Conservation (phyloP, 2,113 vertebrate genomes). For the Marmota monax region DNA sequence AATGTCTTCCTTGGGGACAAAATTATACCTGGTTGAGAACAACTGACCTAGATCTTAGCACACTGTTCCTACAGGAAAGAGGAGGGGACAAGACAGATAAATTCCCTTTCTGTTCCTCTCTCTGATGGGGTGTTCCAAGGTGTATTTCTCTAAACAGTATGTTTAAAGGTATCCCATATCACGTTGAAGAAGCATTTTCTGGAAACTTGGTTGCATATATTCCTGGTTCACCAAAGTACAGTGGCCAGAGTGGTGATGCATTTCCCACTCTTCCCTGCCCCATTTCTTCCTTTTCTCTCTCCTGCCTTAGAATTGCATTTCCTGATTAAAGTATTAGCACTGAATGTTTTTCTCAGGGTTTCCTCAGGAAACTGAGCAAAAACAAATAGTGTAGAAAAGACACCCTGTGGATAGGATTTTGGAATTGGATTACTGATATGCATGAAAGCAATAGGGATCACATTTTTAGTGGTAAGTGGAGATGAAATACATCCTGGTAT, state of each 20-base stretch:
- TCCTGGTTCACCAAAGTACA: background rate
- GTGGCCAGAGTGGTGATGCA: background rate
- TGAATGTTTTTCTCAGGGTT: background rate
- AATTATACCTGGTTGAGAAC: background rate
- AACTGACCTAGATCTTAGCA: background rate
- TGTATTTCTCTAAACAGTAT: background rate
- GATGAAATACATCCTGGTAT: background rate
- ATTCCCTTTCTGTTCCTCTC: background rate
- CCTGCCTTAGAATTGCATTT: background rate
- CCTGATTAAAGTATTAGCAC: background rate
- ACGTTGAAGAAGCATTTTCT: background rate
- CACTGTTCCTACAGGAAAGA: background rate
- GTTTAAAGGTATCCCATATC: background rate
- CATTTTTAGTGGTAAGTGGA: background rate
- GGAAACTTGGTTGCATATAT: background rate
- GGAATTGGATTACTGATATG: background rate
- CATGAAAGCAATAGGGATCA: background rate
- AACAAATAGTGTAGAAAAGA: constrained; percentile 18
- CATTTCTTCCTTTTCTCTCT: background rate
- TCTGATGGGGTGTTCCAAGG: background rate
- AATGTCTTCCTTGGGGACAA: background rate
- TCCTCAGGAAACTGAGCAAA: background rate
- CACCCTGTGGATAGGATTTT: background rate
- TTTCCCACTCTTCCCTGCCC: background rate
- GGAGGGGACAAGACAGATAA: background rate